Percentiles rank a stretch among this genome's conserved stretches.
Evolutionary conservation across 1,140 invertebrate species (phyloP).

Genomic region (Ips nitidus): DNA sequence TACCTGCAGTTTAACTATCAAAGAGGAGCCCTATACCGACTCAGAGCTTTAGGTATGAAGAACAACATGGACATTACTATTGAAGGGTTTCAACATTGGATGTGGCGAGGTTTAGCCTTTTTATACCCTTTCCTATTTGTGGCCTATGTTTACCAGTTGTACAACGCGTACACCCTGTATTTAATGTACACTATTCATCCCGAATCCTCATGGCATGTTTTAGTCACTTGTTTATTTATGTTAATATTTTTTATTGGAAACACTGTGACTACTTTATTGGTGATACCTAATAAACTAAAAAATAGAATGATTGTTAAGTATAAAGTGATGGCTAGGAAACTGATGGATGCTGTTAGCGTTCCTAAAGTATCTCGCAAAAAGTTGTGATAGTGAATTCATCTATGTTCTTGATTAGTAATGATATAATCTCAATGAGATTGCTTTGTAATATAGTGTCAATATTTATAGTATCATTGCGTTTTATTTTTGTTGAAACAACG

Average conservation of each 20-base stretch:
- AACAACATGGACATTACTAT: slow-evolving; percentile 99
- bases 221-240: slow-evolving; percentile 78
- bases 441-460: no score
- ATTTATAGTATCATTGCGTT: no score
- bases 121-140: slow-evolving; percentile 93
- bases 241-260: slow-evolving; percentile 88
- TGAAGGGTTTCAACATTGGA: slow-evolving; percentile 99
- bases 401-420: no score
- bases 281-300: slow-evolving; percentile 87
- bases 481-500: no score
- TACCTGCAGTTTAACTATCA: slow-evolving; percentile 81
- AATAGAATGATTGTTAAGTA: slow-evolving; percentile 62
- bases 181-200: slow-evolving; percentile 67
- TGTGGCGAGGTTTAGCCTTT: slow-evolving; percentile 96
- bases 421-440: no score
- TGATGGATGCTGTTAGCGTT: slow-evolving; percentile 23
- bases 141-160: slow-evolving; percentile 92
- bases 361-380: slow-evolving; percentile 1
- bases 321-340: slow-evolving; percentile 22
- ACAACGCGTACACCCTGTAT: slow-evolving; percentile 87
- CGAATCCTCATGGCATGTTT: slow-evolving; percentile 88
- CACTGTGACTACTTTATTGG: slow-evolving; percentile 75
- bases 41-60: slow-evolving; percentile 91
- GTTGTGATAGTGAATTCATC: not conserved
- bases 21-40: slow-evolving; percentile 87